phyloP scores from a whole-genome alignment of 2,888 invertebrate species.

The Acrobasis repandana region DNA sequence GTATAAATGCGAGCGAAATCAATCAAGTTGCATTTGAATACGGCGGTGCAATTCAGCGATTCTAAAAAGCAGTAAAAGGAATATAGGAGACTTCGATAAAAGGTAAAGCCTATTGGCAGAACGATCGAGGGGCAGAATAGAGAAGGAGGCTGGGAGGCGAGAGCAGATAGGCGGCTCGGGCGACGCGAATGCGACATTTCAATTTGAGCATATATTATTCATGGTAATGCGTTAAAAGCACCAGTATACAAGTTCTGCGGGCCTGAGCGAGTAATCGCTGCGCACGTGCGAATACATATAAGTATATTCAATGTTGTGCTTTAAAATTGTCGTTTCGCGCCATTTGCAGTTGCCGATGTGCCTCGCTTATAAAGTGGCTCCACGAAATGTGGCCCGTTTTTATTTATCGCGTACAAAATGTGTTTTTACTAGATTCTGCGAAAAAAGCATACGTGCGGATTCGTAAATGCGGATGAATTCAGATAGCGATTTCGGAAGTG shows the following conservation, averaged over 20 bases:
- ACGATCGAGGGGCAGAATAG: slow-evolving; percentile 59
- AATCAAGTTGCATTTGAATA: slow-evolving; percentile 29
- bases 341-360: slow-evolving; percentile 74
- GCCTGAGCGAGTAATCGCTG: slow-evolving; percentile 70
- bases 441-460: slow-evolving; percentile 43
- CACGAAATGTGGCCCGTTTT: slow-evolving; percentile 63
- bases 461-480: slow-evolving; percentile 22
- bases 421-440: slow-evolving; percentile 45
- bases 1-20: slow-evolving; percentile 21
- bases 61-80: slow-evolving; percentile 44
- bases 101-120: slow-evolving; percentile 72
- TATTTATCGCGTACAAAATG: slow-evolving; percentile 61
- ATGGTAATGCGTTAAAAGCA: slow-evolving; percentile 82
- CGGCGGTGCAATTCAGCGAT: slow-evolving; percentile 24
- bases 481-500: background rate
- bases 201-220: slow-evolving; percentile 82
- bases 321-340: slow-evolving; percentile 79
- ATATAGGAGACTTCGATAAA: slow-evolving; percentile 63
- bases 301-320: slow-evolving; percentile 77
- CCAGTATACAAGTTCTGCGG: slow-evolving; percentile 67
- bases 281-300: slow-evolving; percentile 69
- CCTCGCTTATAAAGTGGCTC: slow-evolving; percentile 73
- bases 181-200: slow-evolving; percentile 81
- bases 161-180: slow-evolving; percentile 71
- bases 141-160: slow-evolving; percentile 58